A percentile compares a stretch with the other conserved stretches of the same genome.
These are phyloP conservation scores for Ruditapes philippinarum DNA, from an alignment of 1,140 invertebrate species.

Conservation along the genomic window DNA sequence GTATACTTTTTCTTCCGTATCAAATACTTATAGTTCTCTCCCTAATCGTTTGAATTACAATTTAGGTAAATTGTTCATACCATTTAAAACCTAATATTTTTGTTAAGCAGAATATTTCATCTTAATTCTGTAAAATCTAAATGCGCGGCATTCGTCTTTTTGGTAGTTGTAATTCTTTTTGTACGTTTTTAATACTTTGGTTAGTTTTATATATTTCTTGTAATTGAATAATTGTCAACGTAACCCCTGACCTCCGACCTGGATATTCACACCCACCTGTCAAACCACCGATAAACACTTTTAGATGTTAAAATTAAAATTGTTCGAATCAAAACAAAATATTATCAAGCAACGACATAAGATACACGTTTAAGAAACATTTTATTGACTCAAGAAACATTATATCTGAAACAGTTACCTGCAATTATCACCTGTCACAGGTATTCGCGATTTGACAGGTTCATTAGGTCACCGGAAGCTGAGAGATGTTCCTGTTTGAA, in stretches of 20 bases:
- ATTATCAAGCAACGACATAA: not conserved
- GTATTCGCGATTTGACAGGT: constrained; percentile 46
- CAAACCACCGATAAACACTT: not conserved
- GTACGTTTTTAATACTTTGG: no score
- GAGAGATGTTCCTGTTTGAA: constrained; percentile 10
- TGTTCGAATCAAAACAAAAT: not conserved
- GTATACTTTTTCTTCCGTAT: no score
- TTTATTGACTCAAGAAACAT: not conserved
- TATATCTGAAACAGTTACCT: not conserved
- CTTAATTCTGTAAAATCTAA: no score
- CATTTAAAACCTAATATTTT: no score
- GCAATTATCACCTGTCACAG: constrained; percentile 29
- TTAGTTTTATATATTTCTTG: not conserved
- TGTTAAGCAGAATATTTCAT: no score
- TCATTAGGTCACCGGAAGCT: constrained; percentile 50
- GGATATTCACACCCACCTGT: constrained; percentile 42
- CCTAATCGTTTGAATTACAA: no score
- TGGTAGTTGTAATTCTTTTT: no score
- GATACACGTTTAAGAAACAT: not conserved
- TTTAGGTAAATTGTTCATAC: no score
- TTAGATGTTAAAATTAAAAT: not conserved
- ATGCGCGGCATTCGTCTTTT: no score
- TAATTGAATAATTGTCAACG: constrained; percentile 33
- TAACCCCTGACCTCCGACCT: constrained; percentile 43
- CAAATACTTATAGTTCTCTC: no score